Conservation (phyloP, 1,140 invertebrate genomes). For the Ceratosolen solmsi region DNA sequence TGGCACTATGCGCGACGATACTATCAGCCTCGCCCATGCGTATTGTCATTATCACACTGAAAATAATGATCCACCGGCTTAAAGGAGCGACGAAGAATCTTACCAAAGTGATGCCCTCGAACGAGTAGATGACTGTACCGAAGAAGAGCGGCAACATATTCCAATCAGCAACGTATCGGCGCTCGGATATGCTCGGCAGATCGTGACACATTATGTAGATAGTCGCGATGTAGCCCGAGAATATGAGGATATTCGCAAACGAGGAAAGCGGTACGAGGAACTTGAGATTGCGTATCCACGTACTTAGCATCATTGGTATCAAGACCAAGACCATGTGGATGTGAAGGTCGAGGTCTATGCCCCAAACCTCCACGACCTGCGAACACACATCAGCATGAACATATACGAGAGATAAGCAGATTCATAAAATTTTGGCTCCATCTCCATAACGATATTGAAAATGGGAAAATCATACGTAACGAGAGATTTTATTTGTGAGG, state of each 20-base stretch:
- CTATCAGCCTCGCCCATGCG: no score
- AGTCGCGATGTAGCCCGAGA: conserved; percentile 78
- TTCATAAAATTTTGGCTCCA: no score
- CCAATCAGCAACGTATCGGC: conserved; percentile 75
- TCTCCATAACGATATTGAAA: no score
- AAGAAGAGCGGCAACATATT: conserved; percentile 81
- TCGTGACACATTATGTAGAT: conserved; percentile 82
- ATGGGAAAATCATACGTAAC: no score
- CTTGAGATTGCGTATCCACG: conserved; percentile 84
- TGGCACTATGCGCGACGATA: no score
- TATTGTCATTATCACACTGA: no score
- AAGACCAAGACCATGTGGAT: conserved; percentile 82
- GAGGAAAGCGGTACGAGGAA: conserved; percentile 82
- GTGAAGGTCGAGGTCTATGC: conserved; percentile 76
- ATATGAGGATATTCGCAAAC: conserved; percentile 82
- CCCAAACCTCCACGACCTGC: conserved; percentile 79
- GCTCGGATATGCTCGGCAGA: conserved; percentile 77
- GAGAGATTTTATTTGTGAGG: no score
- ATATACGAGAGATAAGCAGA: neutral
- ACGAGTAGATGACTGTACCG: conserved; percentile 85
- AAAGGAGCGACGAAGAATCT: conserved; percentile 54
- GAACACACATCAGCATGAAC: neutral
- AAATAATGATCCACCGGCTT: no score
- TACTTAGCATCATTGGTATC: conserved; percentile 81
- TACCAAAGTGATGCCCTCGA: conserved; percentile 86